Conservation (phyloP, 2,888 invertebrate genomes). For the Isoperla grammatica region DNA sequence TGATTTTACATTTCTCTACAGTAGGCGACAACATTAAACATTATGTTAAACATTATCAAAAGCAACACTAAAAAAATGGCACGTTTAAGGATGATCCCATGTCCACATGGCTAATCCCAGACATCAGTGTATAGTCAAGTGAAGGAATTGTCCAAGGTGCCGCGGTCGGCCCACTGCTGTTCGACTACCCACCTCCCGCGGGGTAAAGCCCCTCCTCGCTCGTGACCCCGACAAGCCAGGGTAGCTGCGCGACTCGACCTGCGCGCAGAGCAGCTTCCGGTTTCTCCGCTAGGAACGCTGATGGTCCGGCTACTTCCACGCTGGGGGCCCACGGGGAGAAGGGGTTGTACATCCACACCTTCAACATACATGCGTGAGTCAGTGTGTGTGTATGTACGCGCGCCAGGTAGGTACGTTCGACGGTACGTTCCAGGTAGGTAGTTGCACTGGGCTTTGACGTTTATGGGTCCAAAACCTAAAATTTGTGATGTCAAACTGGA, state of each 20-base stretch:
- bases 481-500: no score
- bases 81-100: no score
- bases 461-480: no score
- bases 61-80: no score
- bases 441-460: no score
- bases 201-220: slow-evolving; percentile 22
- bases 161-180: neutral
- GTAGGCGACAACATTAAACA: no score
- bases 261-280: slow-evolving; percentile 6
- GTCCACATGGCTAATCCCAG: no score
- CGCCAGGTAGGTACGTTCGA: no score
- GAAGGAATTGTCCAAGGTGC: neutral
- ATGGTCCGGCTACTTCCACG: slow-evolving; percentile 49
- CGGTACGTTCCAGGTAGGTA: no score
- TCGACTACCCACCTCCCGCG: slow-evolving; percentile 11
- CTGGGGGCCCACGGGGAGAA: slow-evolving; percentile 46
- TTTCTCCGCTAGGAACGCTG: slow-evolving; percentile 17
- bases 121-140: no score
- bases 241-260: slow-evolving; percentile 8
- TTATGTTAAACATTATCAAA: no score
- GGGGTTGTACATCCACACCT: slow-evolving; percentile 15
- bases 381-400: neutral
- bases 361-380: neutral
- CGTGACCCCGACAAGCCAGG: slow-evolving; percentile 21
- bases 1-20: no score